phyloP scores from a whole-genome alignment of 2,888 invertebrate genomes.

The Microctonus brassicae region DNA sequence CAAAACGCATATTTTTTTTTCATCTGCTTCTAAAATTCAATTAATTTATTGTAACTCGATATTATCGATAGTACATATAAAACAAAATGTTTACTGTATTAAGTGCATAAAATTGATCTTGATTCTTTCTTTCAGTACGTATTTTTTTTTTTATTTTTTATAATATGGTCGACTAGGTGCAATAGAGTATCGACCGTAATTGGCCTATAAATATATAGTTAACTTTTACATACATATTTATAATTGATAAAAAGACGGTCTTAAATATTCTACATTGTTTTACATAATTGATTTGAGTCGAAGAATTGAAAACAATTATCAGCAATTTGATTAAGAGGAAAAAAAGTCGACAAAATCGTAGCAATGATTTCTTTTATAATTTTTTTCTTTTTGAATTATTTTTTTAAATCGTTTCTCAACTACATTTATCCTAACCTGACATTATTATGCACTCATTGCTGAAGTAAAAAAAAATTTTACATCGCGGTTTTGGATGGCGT shows the following conservation, averaged over 20 bases:
- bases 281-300: slow-evolving; percentile 16
- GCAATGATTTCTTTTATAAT: slow-evolving; percentile 5
- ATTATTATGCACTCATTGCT: slow-evolving; percentile 17
- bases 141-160: too few species aligned
- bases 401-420: slow-evolving; percentile 35
- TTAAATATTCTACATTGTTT: slow-evolving; percentile 21
- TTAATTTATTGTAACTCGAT: slow-evolving; percentile 17
- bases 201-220: slow-evolving; percentile 36
- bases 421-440: slow-evolving; percentile 37
- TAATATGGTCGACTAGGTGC: slow-evolving; percentile 34
- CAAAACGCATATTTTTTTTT: neutral
- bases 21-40: slow-evolving; percentile 18
- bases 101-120: slow-evolving; percentile 20
- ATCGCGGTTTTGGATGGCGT: neutral
- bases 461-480: neutral
- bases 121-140: slow-evolving; percentile 20
- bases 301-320: slow-evolving; percentile 12
- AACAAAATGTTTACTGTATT: slow-evolving; percentile 17
- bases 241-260: slow-evolving; percentile 21
- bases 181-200: slow-evolving; percentile 33
- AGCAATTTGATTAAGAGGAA: slow-evolving; percentile 19
- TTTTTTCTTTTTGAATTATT: slow-evolving; percentile 11
- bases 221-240: slow-evolving; percentile 36
- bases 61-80: slow-evolving; percentile 23
- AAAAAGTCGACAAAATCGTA: slow-evolving; percentile 7